phyloP scores from a whole-genome alignment of 2,888 invertebrate genomes.

The Candidula unifasciata region DNA sequence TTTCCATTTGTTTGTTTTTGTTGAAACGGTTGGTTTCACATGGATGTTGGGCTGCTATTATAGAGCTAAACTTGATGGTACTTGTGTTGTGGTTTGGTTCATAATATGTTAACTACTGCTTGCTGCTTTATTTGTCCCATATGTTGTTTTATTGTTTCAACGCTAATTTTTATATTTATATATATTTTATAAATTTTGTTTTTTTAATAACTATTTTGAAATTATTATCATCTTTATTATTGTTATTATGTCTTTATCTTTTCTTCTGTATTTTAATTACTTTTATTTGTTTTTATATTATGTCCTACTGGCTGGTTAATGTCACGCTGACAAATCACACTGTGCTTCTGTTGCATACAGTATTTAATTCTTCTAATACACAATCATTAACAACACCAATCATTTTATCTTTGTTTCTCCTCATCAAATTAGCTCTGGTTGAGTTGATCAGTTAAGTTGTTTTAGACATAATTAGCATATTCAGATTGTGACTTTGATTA shows the following conservation, averaged over 20 bases:
- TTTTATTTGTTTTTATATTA: not conserved
- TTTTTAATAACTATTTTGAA: not conserved
- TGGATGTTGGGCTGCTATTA: conserved; percentile 40
- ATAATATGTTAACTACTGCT: conserved; percentile 37
- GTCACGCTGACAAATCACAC: no score
- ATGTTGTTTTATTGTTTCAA: conserved; percentile 19
- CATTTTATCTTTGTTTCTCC: conserved; percentile 7
- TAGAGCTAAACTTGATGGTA: conserved; percentile 35
- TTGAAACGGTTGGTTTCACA: conserved; percentile 15
- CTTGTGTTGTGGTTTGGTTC: conserved; percentile 35
- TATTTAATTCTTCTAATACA: not conserved
- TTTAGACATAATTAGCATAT: not conserved
- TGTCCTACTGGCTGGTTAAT: no score
- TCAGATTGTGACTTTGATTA: not conserved
- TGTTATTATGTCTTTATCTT: not conserved
- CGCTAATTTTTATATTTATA: conserved; percentile 32
- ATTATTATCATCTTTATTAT: conserved; percentile 36
- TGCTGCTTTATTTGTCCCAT: conserved; percentile 42
- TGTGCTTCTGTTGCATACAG: no score
- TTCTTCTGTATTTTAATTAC: not conserved
- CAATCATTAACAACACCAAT: no score
- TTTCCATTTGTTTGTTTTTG: conserved; percentile 17
- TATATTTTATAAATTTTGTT: not conserved
- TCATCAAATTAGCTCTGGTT: not conserved
- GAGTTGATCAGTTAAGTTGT: no score